phyloP scores from a whole-genome alignment of 2,888 invertebrate species.

The Drosophila falleni region DNA sequence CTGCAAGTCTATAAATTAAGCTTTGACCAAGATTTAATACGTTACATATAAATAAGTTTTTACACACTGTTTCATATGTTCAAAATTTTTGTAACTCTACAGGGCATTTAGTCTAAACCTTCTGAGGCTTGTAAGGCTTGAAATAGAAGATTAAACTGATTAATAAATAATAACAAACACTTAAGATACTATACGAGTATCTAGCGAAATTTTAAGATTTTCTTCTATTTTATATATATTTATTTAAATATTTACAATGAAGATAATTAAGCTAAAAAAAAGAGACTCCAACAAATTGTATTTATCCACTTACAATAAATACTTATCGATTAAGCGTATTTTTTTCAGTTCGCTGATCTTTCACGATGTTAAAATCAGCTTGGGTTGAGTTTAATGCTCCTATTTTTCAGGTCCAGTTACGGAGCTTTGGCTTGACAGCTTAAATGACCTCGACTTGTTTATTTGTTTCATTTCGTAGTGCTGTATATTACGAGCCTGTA shows the following conservation, averaged over 20 bases:
- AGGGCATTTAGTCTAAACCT: too few relatives aligned
- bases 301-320: neutral
- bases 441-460: constrained; percentile 40
- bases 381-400: constrained; percentile 2
- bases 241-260: too few relatives aligned
- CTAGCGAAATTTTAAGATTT: too few relatives aligned
- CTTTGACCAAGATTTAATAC: constrained; percentile 4
- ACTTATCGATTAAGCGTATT: constrained; percentile 14
- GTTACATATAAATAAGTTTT: neutral
- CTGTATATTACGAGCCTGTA: constrained; percentile 36
- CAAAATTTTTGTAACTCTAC: neutral
- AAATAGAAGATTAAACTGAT: too few relatives aligned
- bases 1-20: neutral
- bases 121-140: too few relatives aligned
- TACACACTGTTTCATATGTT: neutral
- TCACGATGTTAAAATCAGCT: constrained; percentile 12
- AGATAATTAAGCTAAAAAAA: neutral
- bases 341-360: constrained; percentile 16
- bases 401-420: neutral
- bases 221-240: too few relatives aligned
- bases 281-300: neutral
- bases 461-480: constrained; percentile 61
- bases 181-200: too few relatives aligned
- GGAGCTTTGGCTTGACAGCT: neutral
- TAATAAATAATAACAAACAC: too few relatives aligned